Base-by-base conservation (phyloP, 2,113 vertebrate species). In the Gasterosteus aculeatus region DNA sequence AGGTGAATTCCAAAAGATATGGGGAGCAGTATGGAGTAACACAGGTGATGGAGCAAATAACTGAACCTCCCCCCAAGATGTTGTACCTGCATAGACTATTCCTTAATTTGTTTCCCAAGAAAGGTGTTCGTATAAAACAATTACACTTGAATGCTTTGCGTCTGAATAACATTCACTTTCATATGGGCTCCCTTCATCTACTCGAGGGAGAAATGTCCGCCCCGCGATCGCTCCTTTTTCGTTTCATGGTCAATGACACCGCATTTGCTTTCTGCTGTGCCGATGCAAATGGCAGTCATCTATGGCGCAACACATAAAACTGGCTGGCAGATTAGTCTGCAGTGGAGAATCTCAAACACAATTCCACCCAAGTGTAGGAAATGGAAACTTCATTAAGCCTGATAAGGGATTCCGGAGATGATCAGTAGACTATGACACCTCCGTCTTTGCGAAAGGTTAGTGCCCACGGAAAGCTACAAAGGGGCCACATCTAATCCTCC, bases 361-460 rank as follows among this genome's bases (percentile, higher is more conserved):
- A 54, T 33, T 57, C 57, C 35, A 70, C 84, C 22, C 63, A 79
- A 70, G 47, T 35, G 49, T 47, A 51, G 72, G 49, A 60, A 80
- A 78, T 6, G 53, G 61, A 86, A 72, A 78, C 78, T 60, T 80
- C 66, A 84, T 85, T 83, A 81, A 79, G 66, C 75, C 80, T 5
- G 59, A 76, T 87, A 77, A 87, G 15, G 10, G 38, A 77, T 85
- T 83, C 77, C 63, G 73, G 51, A 75, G 71, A 77, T 60, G 76
- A 80, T 81, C 78, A 53, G 69, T 9, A n/a, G 77, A 66, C 53
- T 39, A 56, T 78, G 85, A 86, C 85, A 86, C 72, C 49, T 84
- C 39, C 72, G 79, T 81, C 78, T 87, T 81, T 88, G 85, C 85
- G 82, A 85, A 88, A 91, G 83, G 86, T 88, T 79, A 65, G 68